Evolutionary conservation across 2,888 invertebrate species (phyloP).

Genomic region (Pristionchus arcanus): DNA sequence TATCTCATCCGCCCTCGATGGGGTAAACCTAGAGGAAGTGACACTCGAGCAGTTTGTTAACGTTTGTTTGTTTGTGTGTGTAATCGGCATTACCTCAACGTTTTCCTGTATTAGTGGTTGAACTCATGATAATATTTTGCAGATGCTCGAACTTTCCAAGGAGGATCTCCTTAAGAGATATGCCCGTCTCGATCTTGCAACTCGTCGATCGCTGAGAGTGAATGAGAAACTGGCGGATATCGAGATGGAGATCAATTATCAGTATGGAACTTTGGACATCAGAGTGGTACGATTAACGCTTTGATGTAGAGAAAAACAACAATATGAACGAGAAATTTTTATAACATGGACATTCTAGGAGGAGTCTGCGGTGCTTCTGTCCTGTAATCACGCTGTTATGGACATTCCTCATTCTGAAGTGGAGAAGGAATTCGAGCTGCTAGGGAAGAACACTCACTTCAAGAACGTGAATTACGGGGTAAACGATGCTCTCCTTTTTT

Average conservation of each 20-base stretch:
- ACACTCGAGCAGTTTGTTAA: too few species aligned
- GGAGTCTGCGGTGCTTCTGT: neutral
- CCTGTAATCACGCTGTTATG: neutral
- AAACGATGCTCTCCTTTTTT: neutral
- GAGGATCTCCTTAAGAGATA: neutral
- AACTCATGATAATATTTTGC: neutral
- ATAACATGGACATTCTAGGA: neutral
- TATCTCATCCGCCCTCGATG: neutral
- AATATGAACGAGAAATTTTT: neutral
- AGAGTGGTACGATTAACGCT: neutral
- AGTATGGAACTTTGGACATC: neutral
- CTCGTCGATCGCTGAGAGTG: neutral
- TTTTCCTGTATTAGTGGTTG: too few species aligned
- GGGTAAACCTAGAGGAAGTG: neutral
- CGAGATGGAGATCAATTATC: neutral
- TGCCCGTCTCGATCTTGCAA: neutral
- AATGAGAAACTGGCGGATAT: neutral
- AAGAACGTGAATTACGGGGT: neutral
- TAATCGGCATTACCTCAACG: neutral
- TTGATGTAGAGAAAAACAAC: neutral
- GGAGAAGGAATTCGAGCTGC: neutral
- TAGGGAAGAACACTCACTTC: slow-evolving; percentile 21
- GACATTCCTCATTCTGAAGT: neutral
- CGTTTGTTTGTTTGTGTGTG: neutral
- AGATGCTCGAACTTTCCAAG: neutral